Conservation (phyloP, 2,797 vertebrate species). For the Pachyuromys duprasi region DNA sequence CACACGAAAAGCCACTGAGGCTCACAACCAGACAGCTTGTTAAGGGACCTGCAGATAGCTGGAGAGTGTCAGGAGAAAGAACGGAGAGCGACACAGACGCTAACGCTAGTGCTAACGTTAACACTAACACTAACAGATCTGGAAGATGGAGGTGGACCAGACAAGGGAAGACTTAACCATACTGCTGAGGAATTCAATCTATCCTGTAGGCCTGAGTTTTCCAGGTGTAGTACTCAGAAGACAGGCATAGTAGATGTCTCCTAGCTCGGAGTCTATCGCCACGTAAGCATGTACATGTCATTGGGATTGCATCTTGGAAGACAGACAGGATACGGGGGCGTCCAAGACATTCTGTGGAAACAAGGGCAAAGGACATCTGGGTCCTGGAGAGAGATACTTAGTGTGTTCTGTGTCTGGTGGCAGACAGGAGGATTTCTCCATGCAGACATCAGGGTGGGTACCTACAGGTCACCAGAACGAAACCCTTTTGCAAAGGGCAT, state of each 20-base stretch:
- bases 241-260: neutral
- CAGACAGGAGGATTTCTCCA: neutral
- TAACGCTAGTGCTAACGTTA: too few relatives aligned
- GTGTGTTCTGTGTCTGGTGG: neutral
- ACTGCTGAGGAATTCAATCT: neutral
- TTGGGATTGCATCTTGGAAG: neutral
- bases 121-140: too few relatives aligned
- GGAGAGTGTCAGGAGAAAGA: neutral
- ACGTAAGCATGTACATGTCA: neutral
- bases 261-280: neutral
- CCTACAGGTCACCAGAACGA: neutral
- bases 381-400: neutral
- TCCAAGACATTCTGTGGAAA: slow-evolving; percentile 1
- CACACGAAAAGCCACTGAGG: neutral
- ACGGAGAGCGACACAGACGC: neutral
- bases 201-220: neutral
- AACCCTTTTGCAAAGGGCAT: neutral
- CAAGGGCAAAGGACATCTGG: neutral
- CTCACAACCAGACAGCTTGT: neutral
- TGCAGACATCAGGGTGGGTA: neutral
- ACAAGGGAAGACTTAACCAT: neutral
- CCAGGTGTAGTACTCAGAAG: neutral
- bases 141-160: neutral
- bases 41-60: neutral
- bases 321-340: neutral